These are phyloP conservation scores for Apeira syringaria DNA, from an alignment of 2,888 invertebrate genomes.

Conservation along the genomic window DNA sequence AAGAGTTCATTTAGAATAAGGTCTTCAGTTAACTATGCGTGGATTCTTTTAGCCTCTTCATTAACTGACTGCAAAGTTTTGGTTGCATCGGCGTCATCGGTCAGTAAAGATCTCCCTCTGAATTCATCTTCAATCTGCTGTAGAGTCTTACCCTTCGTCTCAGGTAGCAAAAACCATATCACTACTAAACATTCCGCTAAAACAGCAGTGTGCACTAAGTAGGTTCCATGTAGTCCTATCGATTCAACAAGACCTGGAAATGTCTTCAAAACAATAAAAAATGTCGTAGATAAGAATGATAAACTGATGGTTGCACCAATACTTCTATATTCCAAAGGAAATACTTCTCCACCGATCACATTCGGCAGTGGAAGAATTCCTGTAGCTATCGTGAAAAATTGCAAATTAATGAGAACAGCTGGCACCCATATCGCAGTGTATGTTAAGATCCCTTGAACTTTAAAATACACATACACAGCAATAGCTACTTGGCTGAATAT, in stretches of 20 bases:
- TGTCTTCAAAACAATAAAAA: constrained; percentile 85
- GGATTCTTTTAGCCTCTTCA: neutral
- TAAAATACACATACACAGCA: constrained; percentile 61
- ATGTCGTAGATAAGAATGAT: constrained; percentile 77
- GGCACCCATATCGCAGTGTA: constrained; percentile 65
- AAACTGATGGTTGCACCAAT: constrained; percentile 84
- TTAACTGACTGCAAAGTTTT: neutral
- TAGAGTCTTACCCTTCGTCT: constrained; percentile 85
- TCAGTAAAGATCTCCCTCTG: constrained; percentile 40
- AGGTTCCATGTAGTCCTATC: constrained; percentile 81
- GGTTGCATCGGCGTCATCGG: constrained; percentile 25
- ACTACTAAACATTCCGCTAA: constrained; percentile 75
- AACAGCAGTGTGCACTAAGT: constrained; percentile 78
- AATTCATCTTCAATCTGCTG: constrained; percentile 85
- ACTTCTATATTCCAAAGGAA: constrained; percentile 83
- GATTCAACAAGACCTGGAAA: constrained; percentile 75
- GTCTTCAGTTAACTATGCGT: no score
- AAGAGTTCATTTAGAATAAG: no score
- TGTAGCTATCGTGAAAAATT: constrained; percentile 80
- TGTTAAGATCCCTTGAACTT: constrained; percentile 35
- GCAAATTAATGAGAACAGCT: constrained; percentile 70
- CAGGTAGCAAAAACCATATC: constrained; percentile 83
- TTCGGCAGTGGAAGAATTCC: constrained; percentile 86
- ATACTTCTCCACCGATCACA: constrained; percentile 87
- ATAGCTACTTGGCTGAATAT: constrained; percentile 77